A percentile compares a stretch with the other conserved stretches of the same genome.
Conservation (phyloP, 2,888 invertebrate species). For the Drosophila trichaetosa region DNA sequence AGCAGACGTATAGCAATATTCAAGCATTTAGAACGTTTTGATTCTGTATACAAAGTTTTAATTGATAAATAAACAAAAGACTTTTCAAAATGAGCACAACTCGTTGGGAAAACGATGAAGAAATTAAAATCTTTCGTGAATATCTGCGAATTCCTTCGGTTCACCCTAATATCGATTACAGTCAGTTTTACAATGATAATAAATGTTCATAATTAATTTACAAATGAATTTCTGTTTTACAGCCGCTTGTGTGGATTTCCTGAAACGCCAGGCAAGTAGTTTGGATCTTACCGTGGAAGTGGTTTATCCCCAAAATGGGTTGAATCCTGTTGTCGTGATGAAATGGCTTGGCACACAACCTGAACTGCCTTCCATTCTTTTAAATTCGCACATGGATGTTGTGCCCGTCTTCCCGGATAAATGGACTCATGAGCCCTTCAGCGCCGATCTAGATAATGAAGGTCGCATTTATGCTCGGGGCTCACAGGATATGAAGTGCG, state of each 20-base stretch:
- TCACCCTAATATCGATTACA: slow-evolving; percentile 93
- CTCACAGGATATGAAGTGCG: slow-evolving; percentile 94
- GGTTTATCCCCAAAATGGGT: slow-evolving; percentile 85
- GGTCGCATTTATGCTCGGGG: slow-evolving; percentile 95
- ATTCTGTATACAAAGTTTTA: neutral
- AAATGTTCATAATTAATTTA: neutral
- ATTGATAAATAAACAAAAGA: neutral
- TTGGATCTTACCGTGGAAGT: slow-evolving; percentile 88
- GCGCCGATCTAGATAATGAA: slow-evolving; percentile 91
- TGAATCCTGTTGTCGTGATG: slow-evolving; percentile 91
- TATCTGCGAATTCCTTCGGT: slow-evolving; percentile 94
- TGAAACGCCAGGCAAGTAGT: slow-evolving; percentile 90
- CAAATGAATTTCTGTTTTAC: slow-evolving; percentile 27
- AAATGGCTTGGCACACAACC: slow-evolving; percentile 91
- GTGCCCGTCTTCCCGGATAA: slow-evolving; percentile 95
- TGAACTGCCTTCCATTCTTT: slow-evolving; percentile 87
- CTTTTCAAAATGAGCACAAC: slow-evolving; percentile 40
- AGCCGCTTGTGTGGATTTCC: slow-evolving; percentile 91
- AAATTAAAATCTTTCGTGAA: slow-evolving; percentile 91
- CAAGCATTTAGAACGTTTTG: neutral
- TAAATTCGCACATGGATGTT: slow-evolving; percentile 98
- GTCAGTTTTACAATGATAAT: slow-evolving; percentile 84
- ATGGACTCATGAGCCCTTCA: slow-evolving; percentile 96
- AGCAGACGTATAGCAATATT: neutral
- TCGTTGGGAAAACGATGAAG: slow-evolving; percentile 85